These are phyloP conservation scores for Edolisoma coerulescens DNA, from an alignment of 2,113 vertebrate species.

Conservation along the genomic window DNA sequence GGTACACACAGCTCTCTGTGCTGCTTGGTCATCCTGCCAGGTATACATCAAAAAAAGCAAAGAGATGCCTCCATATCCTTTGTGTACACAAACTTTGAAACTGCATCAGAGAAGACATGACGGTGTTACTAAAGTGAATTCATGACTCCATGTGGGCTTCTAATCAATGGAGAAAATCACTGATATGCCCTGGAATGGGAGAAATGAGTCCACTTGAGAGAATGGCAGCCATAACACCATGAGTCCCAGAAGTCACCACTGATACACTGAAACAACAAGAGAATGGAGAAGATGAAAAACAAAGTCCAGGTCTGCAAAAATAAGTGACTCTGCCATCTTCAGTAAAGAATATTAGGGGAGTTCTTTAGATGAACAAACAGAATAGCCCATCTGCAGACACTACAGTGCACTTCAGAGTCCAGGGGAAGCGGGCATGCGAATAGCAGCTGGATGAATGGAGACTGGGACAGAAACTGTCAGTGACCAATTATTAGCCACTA, in stretches of 20 bases:
- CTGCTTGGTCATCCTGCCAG: neutral
- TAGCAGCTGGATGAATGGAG: neutral
- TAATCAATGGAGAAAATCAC: neutral
- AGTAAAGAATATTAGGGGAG: neutral
- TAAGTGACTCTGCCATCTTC: neutral
- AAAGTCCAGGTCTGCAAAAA: neutral
- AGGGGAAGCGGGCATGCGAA: neutral
- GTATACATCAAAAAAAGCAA: neutral
- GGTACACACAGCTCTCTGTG: neutral
- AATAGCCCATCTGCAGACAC: neutral
- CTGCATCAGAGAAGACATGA: neutral
- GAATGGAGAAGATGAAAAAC: neutral
- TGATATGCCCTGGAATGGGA: neutral
- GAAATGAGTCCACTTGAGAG: neutral
- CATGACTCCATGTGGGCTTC: neutral
- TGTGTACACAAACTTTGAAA: neutral
- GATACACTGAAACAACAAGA: neutral
- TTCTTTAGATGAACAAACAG: neutral
- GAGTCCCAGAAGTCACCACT: neutral
- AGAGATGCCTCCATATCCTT: neutral
- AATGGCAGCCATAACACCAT: accelerated
- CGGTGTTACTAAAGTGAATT: neutral
- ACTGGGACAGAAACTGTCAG: neutral
- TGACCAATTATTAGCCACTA: neutral
- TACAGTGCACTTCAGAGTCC: neutral